These are phyloP conservation scores for Macroramphosus scolopax DNA, from an alignment of 2,797 vertebrate genomes.

Conservation along the genomic window DNA sequence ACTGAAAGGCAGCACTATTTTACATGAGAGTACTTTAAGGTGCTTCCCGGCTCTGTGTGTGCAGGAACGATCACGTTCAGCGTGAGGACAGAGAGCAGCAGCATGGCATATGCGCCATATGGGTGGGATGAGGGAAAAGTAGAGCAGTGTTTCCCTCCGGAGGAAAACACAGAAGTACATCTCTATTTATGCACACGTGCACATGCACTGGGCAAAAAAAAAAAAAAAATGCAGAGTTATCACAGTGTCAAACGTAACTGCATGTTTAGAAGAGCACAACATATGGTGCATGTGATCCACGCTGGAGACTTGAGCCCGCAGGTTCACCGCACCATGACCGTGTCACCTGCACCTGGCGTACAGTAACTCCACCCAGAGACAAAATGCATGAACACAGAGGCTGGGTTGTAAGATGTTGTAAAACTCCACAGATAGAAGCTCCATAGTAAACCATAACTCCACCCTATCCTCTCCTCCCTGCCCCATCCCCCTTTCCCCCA, in stretches of 20 bases:
- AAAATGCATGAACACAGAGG: constrained; percentile 17
- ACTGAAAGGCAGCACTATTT: too few species aligned
- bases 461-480: constrained; percentile 15
- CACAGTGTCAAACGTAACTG: constrained; percentile 6
- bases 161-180: constrained; percentile 56
- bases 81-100: constrained; percentile 43
- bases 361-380: constrained; percentile 10
- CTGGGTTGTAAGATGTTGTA: too few species aligned
- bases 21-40: too few species aligned
- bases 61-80: constrained; percentile 43
- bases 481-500: constrained; percentile 31
- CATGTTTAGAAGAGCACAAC: constrained; percentile 12
- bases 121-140: constrained; percentile 57
- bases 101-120: constrained; percentile 61
- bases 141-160: constrained; percentile 69
- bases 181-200: constrained; percentile 42
- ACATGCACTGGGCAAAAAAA: constrained; percentile 16
- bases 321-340: constrained; percentile 24
- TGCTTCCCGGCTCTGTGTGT: constrained; percentile 12
- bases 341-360: constrained; percentile 25
- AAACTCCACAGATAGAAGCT: constrained; percentile 18
- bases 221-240: constrained; percentile 9
- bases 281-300: constrained; percentile 18
- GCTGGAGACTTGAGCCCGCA: constrained; percentile 7
- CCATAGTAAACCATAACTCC: constrained; percentile 31